Base-by-base conservation (phyloP, 2,888 invertebrate genomes). In the Calameuta pallipes region DNA sequence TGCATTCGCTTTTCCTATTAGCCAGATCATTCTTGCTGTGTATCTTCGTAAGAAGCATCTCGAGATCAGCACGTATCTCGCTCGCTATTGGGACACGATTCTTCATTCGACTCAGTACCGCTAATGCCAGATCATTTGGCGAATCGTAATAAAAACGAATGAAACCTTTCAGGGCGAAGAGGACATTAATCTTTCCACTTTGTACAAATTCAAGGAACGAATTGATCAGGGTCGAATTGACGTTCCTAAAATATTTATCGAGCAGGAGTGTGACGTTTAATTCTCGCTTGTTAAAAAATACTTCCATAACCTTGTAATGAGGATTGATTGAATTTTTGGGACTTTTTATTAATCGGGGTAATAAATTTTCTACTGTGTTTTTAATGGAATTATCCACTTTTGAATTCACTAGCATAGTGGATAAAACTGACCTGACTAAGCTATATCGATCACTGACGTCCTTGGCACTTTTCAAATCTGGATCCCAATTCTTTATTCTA, bases 161-260 rank as follows among this genome's bases (percentile, higher is more conserved):
- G 69, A 85, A 84, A 23, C 84, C 83, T 73, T 83, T 82, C 33
- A 83, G 73, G 0, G 82, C 82, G n/a, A 80, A 82, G 12, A 80
- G 77, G 3, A 82, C 69, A 74, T 80, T 75, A 33, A 84, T 75
- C 56, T 77, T 78, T 4, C 81, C 80, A 15, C 77, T 77, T 23
- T 31, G n/a, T n/a, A 83, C 70, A 73, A 83, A 73, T 35, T 68
- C 31, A n/a, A 76, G 71, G 15, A 83, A 79, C 13, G 4, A 33
- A 30, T 70, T 70, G 9, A 78, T 79, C 71, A 81, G 77, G 11
- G 80, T 77, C 70, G 80, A 81, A 0, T 69, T 78, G 11, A 69
- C 56, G 12, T 34, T 70, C 1, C 77, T 77, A 4, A 77, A 73
- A 11, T 81, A 79, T 1, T 73, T 37, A 3, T 80, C 78, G 11